Evolutionary conservation across 2,113 vertebrate genomes (phyloP), one percentile per base, ranked within the genome.

Genomic region (Crotophaga sulcirostris): DNA sequence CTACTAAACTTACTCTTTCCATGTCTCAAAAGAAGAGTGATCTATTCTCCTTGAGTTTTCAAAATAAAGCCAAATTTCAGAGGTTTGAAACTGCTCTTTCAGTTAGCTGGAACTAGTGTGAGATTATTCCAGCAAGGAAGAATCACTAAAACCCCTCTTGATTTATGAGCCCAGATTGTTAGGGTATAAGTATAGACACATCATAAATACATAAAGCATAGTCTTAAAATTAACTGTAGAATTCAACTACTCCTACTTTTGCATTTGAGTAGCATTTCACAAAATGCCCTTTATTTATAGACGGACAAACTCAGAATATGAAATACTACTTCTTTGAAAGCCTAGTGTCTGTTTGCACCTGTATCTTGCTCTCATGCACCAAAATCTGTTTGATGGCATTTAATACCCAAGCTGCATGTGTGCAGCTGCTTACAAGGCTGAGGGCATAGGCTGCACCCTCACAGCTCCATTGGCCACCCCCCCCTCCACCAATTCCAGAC

Each of bases 401-500:
- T 6, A 49, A 55, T 2, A 34, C 13, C 3, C 21, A 40, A 7
- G 17, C 21, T 73, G 33, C 34, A 60, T 17, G 20, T 20, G 42
- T 58, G n/a, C 42, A 75, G 87, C 45, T 79, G 49, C 11, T 60
- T 16, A 18, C 16, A 16, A 40, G 18, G 56, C 31, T 58, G 52
- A 64, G 25, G 36, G 17, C 20, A 56, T 6, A 33, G 15, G 34
- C 45, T 11, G 54, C 24, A n/a, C 23, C 79, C 23, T 8, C 23
- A 21, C 2, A 3, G 11, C 42, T 79, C 24, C 58, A 40, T 34
- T 6, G 4, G 36, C 23, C 18, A 34, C 5, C 2, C 2, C 5
- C 2, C 2, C 13, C 7, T 26, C 45, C 38, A 38, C 54, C 62
- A 40, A 0, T 15, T 17, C 28, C 13, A 91, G 31, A 7, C 36